phyloP scores from a whole-genome alignment of 2,797 vertebrate species.

The Tiaroga cobitis region DNA sequence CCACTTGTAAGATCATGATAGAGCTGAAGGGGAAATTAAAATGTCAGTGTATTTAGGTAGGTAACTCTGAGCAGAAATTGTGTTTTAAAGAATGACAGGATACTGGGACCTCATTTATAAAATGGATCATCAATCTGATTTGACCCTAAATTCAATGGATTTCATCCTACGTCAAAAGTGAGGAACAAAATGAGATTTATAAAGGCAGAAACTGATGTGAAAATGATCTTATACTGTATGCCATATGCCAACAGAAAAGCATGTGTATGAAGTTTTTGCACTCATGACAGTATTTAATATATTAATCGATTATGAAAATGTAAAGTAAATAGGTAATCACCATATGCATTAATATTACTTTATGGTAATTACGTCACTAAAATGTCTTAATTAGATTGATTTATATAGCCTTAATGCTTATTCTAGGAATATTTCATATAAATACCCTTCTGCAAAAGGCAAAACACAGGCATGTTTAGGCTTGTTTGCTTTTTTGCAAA shows the following conservation, averaged over 20 bases:
- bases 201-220: background rate
- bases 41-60: background rate
- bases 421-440: background rate
- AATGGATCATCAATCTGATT: background rate
- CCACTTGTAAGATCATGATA: constrained; percentile 34
- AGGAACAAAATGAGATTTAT: background rate
- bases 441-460: background rate
- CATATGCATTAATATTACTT: background rate
- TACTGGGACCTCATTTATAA: background rate
- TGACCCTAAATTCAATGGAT: background rate
- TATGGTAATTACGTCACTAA: background rate
- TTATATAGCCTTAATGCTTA: background rate
- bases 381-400: background rate
- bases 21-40: constrained; percentile 9
- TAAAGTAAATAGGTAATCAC: background rate
- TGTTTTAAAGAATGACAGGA: constrained; percentile 1
- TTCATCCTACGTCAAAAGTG: background rate
- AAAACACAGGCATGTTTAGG: constrained; percentile 41
- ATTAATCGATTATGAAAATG: background rate
- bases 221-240: background rate
- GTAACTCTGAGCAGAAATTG: background rate
- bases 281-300: background rate
- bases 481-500: constrained; percentile 52
- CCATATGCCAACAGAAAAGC: background rate
- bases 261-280: background rate